Conservation (phyloP, 2,797 vertebrate genomes). For the Picus viridis region DNA sequence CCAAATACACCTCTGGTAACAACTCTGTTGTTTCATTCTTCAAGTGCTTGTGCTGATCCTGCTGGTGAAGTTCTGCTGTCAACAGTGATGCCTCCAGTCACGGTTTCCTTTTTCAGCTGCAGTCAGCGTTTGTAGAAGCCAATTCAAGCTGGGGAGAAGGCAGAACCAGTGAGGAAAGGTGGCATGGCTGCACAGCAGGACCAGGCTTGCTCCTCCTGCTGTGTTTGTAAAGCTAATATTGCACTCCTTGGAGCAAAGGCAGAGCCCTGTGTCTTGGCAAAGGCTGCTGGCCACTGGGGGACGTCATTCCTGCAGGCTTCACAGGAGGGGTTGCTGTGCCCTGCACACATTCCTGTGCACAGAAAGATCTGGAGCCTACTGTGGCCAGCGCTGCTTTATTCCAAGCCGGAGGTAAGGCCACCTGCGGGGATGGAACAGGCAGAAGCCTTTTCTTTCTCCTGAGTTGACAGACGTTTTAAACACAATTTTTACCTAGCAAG, state of each 20-base stretch:
- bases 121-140: not conserved
- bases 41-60: not conserved
- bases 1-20: not conserved
- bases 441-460: not conserved
- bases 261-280: not conserved
- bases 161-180: not conserved
- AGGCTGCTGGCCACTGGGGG: not conserved
- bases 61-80: not conserved
- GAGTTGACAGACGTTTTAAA: not conserved
- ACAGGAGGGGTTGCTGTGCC: not conserved
- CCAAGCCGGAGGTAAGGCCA: not conserved
- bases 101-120: not conserved
- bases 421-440: not conserved
- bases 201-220: not conserved
- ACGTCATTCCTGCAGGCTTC: not conserved
- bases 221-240: not conserved
- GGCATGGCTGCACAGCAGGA: not conserved
- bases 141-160: not conserved
- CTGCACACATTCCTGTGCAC: rapidly evolving
- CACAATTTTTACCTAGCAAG: not conserved
- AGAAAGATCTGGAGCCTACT: not conserved
- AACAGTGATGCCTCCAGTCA: not conserved
- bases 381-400: not conserved
- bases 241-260: not conserved
- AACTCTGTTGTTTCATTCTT: not conserved